Conservation (phyloP, 2,113 vertebrate species). For the Carlito syrichta region DNA sequence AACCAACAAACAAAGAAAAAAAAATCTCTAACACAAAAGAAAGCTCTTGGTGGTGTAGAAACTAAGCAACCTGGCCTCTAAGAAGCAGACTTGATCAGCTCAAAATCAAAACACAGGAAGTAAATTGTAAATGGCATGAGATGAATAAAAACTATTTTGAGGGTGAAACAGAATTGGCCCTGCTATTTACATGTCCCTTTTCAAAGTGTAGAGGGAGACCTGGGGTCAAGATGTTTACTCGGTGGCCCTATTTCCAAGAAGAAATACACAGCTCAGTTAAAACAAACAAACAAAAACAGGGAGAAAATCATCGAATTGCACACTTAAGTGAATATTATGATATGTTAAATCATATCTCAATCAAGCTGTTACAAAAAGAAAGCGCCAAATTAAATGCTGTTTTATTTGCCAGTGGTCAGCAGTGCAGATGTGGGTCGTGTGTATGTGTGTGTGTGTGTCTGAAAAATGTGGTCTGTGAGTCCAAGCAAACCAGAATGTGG, state of each 20-base stretch:
- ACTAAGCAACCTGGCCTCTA: background rate
- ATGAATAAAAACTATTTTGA: background rate
- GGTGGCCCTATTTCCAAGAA: background rate
- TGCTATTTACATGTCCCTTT: background rate
- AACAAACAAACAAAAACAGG: background rate
- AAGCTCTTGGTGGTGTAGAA: background rate
- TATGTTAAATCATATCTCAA: background rate
- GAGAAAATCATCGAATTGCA: background rate
- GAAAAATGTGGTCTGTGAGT: background rate
- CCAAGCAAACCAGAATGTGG: conserved; percentile 53
- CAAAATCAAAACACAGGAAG: conserved; percentile 34
- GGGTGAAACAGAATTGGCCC: background rate
- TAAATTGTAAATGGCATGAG: background rate
- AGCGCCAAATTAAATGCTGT: background rate
- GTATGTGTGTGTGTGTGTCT: background rate
- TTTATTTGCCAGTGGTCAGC: background rate
- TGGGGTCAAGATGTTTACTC: background rate
- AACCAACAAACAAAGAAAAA: background rate
- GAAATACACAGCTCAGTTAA: background rate
- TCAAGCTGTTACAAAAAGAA: background rate
- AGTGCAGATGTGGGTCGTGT: background rate
- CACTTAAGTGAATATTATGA: background rate
- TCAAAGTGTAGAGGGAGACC: background rate
- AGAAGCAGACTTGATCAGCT: background rate
- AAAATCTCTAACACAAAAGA: background rate